Evolutionary conservation across 2,113 vertebrate genomes (phyloP).

Genomic region (Prinia subflava): DNA sequence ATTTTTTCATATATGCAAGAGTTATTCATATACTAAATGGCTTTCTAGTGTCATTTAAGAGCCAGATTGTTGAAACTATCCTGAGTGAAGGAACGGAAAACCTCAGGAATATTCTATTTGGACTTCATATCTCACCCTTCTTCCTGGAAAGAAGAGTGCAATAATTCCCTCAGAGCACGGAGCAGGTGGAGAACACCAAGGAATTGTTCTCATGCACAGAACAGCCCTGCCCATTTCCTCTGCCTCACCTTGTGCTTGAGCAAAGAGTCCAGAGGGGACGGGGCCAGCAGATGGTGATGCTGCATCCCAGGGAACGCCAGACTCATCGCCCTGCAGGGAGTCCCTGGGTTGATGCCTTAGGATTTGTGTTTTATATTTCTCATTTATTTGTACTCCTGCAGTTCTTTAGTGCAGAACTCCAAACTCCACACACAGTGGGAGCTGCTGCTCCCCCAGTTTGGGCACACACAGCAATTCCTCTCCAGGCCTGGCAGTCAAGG

Average conservation of each 20-base stretch:
- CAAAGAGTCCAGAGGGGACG: neutral
- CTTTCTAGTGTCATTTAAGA: neutral
- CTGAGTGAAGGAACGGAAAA: neutral
- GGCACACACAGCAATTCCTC: neutral
- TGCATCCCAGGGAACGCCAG: neutral
- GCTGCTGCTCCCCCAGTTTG: neutral
- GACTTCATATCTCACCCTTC: neutral
- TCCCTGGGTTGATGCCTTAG: neutral
- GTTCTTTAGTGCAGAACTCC: fast-evolving
- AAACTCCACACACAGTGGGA: neutral
- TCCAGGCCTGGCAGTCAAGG: neutral
- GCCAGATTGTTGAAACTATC: neutral
- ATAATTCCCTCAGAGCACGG: neutral
- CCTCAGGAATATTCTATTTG: neutral
- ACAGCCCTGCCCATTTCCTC: neutral
- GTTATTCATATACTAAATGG: neutral
- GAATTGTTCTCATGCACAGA: neutral
- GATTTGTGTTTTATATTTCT: fast-evolving
- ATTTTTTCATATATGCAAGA: neutral
- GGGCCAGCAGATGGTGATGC: neutral
- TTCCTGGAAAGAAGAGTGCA: neutral
- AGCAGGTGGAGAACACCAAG: neutral
- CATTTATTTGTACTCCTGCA: fast-evolving
- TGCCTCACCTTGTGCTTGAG: neutral
- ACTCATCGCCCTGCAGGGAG: neutral